Conservation (phyloP, 2,797 vertebrate genomes). For the Spinus pinus region DNA sequence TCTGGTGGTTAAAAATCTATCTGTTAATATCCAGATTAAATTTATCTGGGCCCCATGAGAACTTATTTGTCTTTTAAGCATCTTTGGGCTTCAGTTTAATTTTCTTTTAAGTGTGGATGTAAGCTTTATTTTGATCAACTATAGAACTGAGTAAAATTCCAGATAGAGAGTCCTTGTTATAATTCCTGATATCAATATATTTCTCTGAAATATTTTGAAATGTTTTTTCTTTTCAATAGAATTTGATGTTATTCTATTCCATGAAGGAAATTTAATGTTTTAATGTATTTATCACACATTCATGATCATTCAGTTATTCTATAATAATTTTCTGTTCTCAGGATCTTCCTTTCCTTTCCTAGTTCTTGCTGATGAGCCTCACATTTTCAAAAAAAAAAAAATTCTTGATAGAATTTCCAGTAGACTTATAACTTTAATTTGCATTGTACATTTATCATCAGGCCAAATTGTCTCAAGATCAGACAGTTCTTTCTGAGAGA, state of each 20-base stretch:
- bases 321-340: background rate
- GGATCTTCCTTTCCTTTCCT: background rate
- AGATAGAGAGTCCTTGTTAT: background rate
- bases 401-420: background rate
- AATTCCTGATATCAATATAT: background rate
- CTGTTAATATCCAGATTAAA: conserved; percentile 31
- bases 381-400: background rate
- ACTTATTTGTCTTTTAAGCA: conserved; percentile 19
- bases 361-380: background rate
- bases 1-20: conserved; percentile 8
- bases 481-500: background rate
- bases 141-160: background rate
- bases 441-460: background rate
- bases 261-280: background rate
- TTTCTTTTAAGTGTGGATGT: background rate
- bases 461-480: background rate
- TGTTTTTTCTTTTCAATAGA: background rate
- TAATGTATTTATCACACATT: background rate
- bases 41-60: background rate
- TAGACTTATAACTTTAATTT: background rate
- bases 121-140: background rate
- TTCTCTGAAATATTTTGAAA: background rate
- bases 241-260: background rate
- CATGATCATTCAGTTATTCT: background rate
- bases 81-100: background rate